Evolutionary conservation across 2,888 invertebrate species (phyloP).

Genomic region (Allacma fusca): DNA sequence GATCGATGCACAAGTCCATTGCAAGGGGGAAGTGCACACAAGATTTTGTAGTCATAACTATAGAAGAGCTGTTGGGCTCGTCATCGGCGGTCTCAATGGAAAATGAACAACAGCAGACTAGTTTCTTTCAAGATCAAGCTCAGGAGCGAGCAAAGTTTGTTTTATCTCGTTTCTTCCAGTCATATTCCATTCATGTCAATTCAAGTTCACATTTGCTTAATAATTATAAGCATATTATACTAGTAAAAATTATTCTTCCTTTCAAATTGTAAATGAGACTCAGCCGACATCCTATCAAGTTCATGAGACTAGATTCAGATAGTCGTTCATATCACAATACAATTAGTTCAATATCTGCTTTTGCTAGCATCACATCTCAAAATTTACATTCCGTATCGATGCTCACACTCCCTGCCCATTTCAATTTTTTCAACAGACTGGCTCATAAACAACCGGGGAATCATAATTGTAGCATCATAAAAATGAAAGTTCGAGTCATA

Average conservation of each 20-base stretch:
- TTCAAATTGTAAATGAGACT: neutral
- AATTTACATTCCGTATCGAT: no score
- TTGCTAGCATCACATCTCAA: no score
- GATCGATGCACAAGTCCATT: no score
- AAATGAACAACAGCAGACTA: neutral
- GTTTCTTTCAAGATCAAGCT: slow-evolving; percentile 31
- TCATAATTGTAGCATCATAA: slow-evolving; percentile 1
- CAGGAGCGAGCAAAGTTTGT: neutral
- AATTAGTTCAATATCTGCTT: no score
- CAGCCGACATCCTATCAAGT: neutral
- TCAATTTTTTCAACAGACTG: no score
- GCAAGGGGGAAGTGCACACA: no score
- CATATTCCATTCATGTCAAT: slow-evolving; percentile 11
- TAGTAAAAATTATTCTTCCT: neutral
- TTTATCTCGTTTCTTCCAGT: slow-evolving; percentile 17
- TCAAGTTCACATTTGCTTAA: slow-evolving; percentile 23
- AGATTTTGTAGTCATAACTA: no score
- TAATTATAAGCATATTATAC: slow-evolving; percentile 16
- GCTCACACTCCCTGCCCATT: no score
- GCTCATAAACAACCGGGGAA: neutral
- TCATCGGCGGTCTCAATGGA: neutral
- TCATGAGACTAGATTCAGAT: neutral
- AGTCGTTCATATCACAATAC: no score
- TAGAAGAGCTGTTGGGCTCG: neutral
- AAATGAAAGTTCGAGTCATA: neutral